Evolutionary conservation across 2,113 vertebrate genomes (phyloP), one percentile per base, ranked within the genome.

Genomic region (Dipodomys merriami): DNA sequence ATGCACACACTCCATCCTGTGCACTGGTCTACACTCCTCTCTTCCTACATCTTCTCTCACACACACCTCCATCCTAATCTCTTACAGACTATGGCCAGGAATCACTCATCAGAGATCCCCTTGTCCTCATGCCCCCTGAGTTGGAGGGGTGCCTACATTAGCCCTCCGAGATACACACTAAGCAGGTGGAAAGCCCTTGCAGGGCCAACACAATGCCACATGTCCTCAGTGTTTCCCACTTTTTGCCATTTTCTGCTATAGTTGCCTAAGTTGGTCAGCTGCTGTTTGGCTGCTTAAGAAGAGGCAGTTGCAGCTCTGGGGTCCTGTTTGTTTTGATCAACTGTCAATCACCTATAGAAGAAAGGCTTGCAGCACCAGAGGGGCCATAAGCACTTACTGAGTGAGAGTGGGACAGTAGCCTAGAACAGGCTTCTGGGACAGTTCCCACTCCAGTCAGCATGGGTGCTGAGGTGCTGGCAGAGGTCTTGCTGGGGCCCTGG

Each of bases 271-370:
- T 5, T 16, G 27, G 22, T 72, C 71, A 44, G 10, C 67, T 86
- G 0, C 19, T 30, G 3, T 80, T 88, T 74, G 77, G 49, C 89
- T 68, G 33, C 82, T 83, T 10, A n/a, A 49, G 76, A 87, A 68
- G 25, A 76, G 77, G 33, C 35, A 30, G 6, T 53, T 39, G 35
- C 23, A 74, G 57, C 69, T 85, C 82, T 91, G 74, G 69, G 62
- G 35, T 30, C 39, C 20, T 49, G 22, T 90, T 94, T 76, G 39
- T 84, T 91, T 91, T 84, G 74, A 90, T 91, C 72, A 91, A 33
- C 72, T 35, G 8, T 91, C 90, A 35, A 76, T 76, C n/a, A 25
- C 65, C 71, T 57, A 57, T 22, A 53, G 87, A 83, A 79, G 69
- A 30, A 53, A 87, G 79, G 69, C 65, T 82, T 49, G 76, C 78